phyloP scores from a whole-genome alignment of 2,888 invertebrate species.

The Leucoptera coffeella region DNA sequence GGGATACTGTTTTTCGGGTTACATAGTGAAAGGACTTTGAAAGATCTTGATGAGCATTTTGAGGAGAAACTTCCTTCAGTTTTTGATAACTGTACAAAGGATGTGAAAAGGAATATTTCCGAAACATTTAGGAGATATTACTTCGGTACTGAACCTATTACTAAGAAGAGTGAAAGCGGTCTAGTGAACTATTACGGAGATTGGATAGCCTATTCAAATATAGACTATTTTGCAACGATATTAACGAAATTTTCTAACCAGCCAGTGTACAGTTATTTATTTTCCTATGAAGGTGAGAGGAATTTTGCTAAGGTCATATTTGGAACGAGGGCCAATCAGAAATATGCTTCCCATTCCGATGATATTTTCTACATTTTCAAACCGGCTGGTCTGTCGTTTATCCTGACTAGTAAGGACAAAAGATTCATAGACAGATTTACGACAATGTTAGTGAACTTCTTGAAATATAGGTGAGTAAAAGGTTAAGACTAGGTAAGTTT shows the following conservation, averaged over 20 bases:
- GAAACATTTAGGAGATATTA: conserved; percentile 21
- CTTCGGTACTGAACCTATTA: too few species aligned
- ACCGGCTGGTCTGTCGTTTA: conserved; percentile 19
- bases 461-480: conserved; percentile 31
- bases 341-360: conserved; percentile 28
- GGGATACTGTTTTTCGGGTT: conserved; percentile 31
- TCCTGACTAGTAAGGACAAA: conserved; percentile 14
- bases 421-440: conserved; percentile 22
- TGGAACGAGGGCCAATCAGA: conserved; percentile 10
- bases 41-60: conserved; percentile 22
- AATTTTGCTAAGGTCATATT: conserved; percentile 23
- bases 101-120: conserved; percentile 17
- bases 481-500: too few species aligned
- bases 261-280: conserved; percentile 29
- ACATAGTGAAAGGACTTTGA: conserved; percentile 15
- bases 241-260: conserved; percentile 16
- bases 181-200: conserved; percentile 24
- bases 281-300: conserved; percentile 25
- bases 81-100: conserved; percentile 24
- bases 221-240: conserved; percentile 20
- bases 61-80: conserved; percentile 23
- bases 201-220: conserved; percentile 23
- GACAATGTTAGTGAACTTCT: conserved; percentile 31
- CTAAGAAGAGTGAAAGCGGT: too few species aligned
- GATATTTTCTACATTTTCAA: conserved; percentile 38